A percentile compares a stretch with the other conserved stretches of the same genome.
phyloP scores from a whole-genome alignment of 2,888 invertebrate genomes.

The Lepidocyrtoides sp. region DNA sequence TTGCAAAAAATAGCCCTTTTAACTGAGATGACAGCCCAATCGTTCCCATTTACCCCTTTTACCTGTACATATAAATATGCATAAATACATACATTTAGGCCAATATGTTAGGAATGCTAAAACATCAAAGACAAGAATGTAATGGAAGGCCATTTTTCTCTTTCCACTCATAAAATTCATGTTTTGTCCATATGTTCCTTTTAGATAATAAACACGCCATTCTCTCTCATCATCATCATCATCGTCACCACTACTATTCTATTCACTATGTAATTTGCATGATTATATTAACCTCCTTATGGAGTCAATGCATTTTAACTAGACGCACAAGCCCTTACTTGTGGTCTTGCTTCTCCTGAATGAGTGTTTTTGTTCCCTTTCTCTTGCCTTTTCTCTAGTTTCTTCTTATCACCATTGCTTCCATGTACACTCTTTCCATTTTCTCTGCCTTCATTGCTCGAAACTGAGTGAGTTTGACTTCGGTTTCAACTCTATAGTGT shows the following conservation, averaged over 20 bases:
- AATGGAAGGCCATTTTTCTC: not conserved
- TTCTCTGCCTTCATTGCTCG: not conserved
- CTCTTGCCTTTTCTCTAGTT: not conserved
- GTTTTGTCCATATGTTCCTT: not conserved
- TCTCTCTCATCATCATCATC: not conserved
- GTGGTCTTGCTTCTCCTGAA: slow-evolving; percentile 13
- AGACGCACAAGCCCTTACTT: slow-evolving; percentile 17
- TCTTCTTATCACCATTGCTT: not conserved
- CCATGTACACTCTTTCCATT: not conserved
- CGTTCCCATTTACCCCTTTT: too few relatives aligned
- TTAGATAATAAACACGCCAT: not conserved
- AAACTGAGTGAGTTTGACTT: not conserved
- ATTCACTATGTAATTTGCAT: slow-evolving; percentile 50
- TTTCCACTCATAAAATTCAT: slow-evolving; percentile 6
- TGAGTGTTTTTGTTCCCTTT: not conserved
- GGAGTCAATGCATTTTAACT: slow-evolving; percentile 20
- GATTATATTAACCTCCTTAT: slow-evolving; percentile 59
- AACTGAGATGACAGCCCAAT: too few relatives aligned
- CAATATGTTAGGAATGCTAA: not conserved
- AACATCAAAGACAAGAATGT: not conserved
- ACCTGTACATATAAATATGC: too few relatives aligned
- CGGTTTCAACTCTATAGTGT: not conserved
- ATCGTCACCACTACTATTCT: not conserved
- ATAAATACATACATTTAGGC: not conserved
- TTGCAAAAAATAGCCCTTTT: too few relatives aligned